Conservation (phyloP, 2,888 invertebrate genomes). For the Dorcus parallelipipedus region DNA sequence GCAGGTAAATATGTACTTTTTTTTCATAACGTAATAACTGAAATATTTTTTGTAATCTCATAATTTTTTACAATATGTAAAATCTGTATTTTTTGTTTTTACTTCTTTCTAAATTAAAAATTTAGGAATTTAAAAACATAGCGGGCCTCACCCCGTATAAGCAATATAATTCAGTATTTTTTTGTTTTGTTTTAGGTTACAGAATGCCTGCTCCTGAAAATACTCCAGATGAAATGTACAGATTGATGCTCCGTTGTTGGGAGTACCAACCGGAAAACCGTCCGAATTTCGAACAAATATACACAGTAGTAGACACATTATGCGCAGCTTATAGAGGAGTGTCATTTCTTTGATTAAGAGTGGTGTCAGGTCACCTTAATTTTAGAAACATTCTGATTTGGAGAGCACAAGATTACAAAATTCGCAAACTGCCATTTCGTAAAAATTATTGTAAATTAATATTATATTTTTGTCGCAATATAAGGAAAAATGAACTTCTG, state of each 20-base stretch:
- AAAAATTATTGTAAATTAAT: not conserved
- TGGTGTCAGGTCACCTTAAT: not conserved
- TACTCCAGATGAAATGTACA: constrained; percentile 85
- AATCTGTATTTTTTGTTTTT: too few species aligned
- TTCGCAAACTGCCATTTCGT: not conserved
- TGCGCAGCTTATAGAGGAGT: constrained; percentile 42
- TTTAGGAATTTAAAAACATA: too few species aligned
- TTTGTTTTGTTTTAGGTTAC: constrained; percentile 62
- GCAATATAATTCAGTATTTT: too few species aligned
- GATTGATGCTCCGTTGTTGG: constrained; percentile 91
- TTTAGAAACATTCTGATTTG: not conserved
- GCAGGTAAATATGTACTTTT: constrained; percentile 58
- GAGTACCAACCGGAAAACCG: constrained; percentile 88
- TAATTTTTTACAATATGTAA: too few species aligned
- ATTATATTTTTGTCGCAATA: not conserved
- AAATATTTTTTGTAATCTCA: too few species aligned
- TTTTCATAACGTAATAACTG: too few species aligned
- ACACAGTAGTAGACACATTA: constrained; percentile 68
- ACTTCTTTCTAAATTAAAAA: too few species aligned
- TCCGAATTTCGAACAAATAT: constrained; percentile 89
- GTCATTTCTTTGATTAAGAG: constrained; percentile 33
- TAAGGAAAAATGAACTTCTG: too few species aligned
- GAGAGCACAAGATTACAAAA: not conserved
- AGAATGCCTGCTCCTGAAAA: constrained; percentile 90
- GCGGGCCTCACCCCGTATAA: too few species aligned